phyloP scores from a whole-genome alignment of 2,797 vertebrate genomes.

The Todus mexicanus region DNA sequence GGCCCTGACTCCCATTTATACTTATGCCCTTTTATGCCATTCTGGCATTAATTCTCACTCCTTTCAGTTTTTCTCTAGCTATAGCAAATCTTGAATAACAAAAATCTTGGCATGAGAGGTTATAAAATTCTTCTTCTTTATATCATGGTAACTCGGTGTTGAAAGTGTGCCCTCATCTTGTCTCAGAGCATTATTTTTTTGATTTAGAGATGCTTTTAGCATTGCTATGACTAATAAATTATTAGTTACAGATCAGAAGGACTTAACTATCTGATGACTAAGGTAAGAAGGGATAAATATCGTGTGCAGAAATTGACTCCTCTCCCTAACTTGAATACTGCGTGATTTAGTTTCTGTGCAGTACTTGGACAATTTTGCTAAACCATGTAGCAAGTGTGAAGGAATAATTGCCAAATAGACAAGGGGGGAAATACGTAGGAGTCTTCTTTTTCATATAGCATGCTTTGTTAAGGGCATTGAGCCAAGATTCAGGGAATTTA shows the following conservation, averaged over 20 bases:
- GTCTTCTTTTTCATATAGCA: neutral
- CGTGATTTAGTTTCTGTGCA: neutral
- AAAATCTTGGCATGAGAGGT: neutral
- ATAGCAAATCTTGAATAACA: neutral
- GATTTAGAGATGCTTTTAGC: neutral
- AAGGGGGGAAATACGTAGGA: neutral
- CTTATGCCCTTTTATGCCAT: constrained; percentile 3
- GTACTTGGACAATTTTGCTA: neutral
- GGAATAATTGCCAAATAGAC: neutral
- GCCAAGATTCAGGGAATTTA: neutral
- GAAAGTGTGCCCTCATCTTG: neutral
- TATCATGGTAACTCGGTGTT: neutral
- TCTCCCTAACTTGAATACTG: neutral
- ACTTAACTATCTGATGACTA: neutral
- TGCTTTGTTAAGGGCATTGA: neutral
- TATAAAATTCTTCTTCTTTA: neutral
- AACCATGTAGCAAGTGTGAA: neutral
- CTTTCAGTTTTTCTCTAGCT: neutral
- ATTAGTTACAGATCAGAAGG: neutral
- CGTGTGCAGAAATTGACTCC: neutral
- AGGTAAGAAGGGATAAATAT: neutral
- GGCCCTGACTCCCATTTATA: constrained; percentile 50
- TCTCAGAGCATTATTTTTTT: neutral
- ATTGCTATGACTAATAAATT: neutral
- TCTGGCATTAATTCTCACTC: constrained; percentile 38